Conservation (phyloP, 37 sponge, comb jelly and placozoan genomes). For the Corticium candelabrum region DNA sequence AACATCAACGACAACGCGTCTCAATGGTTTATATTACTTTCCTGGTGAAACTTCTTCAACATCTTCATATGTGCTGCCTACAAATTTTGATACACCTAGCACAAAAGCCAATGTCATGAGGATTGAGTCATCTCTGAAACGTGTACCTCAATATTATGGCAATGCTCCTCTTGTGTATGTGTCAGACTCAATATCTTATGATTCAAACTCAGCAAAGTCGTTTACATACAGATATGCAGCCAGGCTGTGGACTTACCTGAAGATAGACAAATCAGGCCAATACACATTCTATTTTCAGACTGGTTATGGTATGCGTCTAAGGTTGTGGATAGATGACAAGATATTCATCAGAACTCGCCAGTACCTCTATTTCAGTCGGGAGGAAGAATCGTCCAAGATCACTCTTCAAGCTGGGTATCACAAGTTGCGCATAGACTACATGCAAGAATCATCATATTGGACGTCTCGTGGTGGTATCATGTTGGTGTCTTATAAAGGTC, state of each 20-base stretch:
- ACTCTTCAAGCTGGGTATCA: neutral
- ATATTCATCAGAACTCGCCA: neutral
- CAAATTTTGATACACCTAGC: neutral
- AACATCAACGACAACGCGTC: neutral
- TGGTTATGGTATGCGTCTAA: neutral
- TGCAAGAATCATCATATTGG: neutral
- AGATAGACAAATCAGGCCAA: neutral
- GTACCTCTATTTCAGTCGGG: neutral
- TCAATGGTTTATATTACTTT: neutral
- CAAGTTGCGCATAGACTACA: neutral
- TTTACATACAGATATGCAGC: slow-evolving; percentile 8
- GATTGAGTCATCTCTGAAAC: neutral
- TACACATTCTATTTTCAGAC: neutral
- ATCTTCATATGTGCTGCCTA: neutral
- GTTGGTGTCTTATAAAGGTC: neutral
- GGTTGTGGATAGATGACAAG: neutral
- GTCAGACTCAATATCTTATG: neutral
- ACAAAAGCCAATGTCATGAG: neutral
- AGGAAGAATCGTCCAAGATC: neutral
- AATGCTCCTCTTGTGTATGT: neutral
- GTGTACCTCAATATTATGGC: neutral
- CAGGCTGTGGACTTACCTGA: neutral
- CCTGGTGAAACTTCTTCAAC: neutral
- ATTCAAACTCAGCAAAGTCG: neutral
- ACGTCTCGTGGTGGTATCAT: neutral